A percentile compares a stretch with the other conserved stretches of the same genome.
Evolutionary conservation across 2,888 invertebrate species (phyloP).

Genomic region (Zaprionus bogoriensis): DNA sequence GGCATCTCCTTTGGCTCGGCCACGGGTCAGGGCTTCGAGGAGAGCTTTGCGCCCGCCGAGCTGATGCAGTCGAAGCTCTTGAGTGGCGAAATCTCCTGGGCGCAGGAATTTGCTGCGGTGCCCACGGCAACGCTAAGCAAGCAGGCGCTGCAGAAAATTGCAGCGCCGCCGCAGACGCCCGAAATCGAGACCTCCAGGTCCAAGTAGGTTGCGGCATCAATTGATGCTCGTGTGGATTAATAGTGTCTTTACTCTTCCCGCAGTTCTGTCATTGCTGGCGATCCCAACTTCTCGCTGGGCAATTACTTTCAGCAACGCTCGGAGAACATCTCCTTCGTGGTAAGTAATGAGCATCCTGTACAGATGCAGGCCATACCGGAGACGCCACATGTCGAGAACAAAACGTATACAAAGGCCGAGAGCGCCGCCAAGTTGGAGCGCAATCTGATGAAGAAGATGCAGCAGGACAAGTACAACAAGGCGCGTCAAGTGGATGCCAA

Average conservation of each 20-base stretch:
- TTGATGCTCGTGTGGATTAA: background rate
- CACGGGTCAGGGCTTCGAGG: conserved; percentile 37
- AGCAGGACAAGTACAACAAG: conserved; percentile 68
- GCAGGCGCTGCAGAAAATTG: conserved; percentile 63
- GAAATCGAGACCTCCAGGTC: conserved; percentile 61
- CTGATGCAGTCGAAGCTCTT: conserved; percentile 79
- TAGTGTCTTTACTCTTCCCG: background rate
- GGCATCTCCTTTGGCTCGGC: conserved; percentile 61
- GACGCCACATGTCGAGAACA: conserved; percentile 65
- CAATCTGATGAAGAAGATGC: conserved; percentile 52
- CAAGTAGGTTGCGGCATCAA: conserved; percentile 54
- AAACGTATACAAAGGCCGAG: conserved; percentile 76
- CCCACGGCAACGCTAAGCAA: conserved; percentile 76
- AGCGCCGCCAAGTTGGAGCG: conserved; percentile 50
- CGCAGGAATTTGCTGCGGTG: conserved; percentile 80
- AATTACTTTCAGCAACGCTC: conserved; percentile 80
- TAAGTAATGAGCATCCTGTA: conserved; percentile 59
- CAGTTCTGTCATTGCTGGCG: conserved; percentile 71
- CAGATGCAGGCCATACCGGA: conserved; percentile 49
- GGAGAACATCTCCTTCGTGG: conserved; percentile 77
- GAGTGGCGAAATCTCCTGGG: conserved; percentile 81
- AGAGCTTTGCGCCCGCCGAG: conserved; percentile 80
- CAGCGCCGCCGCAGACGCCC: conserved; percentile 20
- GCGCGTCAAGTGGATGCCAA: conserved; percentile 34
- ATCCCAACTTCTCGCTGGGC: conserved; percentile 80